Base-by-base conservation (phyloP, 2,888 invertebrate species). In the Hypena proboscidalis region DNA sequence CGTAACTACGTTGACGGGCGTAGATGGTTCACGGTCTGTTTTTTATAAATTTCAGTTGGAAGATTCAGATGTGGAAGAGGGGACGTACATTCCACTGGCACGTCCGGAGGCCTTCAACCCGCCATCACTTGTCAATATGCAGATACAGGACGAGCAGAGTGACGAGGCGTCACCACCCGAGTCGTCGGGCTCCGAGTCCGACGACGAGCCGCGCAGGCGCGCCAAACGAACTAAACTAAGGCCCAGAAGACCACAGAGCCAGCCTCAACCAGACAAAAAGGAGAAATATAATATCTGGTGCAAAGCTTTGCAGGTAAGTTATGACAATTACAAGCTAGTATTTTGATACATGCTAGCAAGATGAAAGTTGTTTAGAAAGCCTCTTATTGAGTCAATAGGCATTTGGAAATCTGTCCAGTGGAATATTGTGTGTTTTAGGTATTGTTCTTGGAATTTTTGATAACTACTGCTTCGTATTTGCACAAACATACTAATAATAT, bases 251-350 rank as follows among this genome's bases (percentile, higher is more conserved):
- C 77, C 80, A 29, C 70, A 71, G 36, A 68, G 72, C 34, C 77
- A 64, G 39, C 35, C 74, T 7, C 85, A 87, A 8, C 61, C 87
- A 0, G 90, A 83, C 10, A 93, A 92, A 59, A 92, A 92, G 51
- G 94, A 94, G 42, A 95, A 95, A 78, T 96, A 96, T 70, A 95
- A 95, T 78, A 92, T 97, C 56, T 97, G 97, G 97, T 92, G 92
- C 55, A 92, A 92, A 49, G 87, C 93, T 13, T 74, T 93, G 53
- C 83, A 90, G 85, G 91, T 89, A 60, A 49, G 20, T 8, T 2
- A 14, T 8, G 4, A 2, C n/a, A n/a, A n/a, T n/a, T n/a, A n/a
- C n/a, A n/a, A n/a, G n/a, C n/a, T n/a, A n/a, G n/a, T n/a, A n/a
- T n/a, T n/a, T n/a, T n/a, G n/a, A n/a, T n/a, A n/a, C n/a, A n/a